phyloP scores from a whole-genome alignment of 2,113 vertebrate species.

The Apodemus sylvaticus region DNA sequence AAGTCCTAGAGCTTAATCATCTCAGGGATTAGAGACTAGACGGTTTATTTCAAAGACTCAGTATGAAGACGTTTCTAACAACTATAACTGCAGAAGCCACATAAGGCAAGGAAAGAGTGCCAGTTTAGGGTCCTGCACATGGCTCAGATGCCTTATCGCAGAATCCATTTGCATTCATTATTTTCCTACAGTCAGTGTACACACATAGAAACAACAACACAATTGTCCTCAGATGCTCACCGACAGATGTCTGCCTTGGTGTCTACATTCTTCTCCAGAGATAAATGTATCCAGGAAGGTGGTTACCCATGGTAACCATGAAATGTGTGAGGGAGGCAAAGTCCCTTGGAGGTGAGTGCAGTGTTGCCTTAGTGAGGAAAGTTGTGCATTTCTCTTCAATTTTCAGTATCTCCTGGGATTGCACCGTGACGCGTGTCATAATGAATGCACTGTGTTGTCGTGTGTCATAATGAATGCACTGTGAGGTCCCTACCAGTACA shows the following conservation, averaged over 20 bases:
- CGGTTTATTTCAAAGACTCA: constrained; percentile 25
- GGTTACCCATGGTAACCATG: constrained; percentile 37
- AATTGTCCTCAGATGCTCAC: not conserved
- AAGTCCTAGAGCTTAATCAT: not conserved
- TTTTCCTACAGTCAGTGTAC: not conserved
- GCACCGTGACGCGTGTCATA: not conserved
- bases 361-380: constrained; percentile 39
- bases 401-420: not conserved
- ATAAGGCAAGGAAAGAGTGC: not conserved
- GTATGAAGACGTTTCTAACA: not conserved
- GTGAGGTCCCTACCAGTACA: not conserved
- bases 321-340: not conserved
- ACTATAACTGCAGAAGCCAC: not conserved
- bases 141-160: constrained; percentile 5
- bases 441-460: not conserved
- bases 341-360: constrained; percentile 6
- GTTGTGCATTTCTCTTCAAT: constrained; percentile 1
- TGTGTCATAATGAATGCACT: constrained; percentile 22
- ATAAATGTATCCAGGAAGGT: not conserved
- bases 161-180: constrained; percentile 49
- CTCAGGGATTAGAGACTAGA: not conserved
- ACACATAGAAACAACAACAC: not conserved
- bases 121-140: not conserved
- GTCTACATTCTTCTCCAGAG: not conserved
- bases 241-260: not conserved